These are phyloP conservation scores for Protosalanx chinensis DNA, from an alignment of 2,797 vertebrate genomes.

Conservation along the genomic window DNA sequence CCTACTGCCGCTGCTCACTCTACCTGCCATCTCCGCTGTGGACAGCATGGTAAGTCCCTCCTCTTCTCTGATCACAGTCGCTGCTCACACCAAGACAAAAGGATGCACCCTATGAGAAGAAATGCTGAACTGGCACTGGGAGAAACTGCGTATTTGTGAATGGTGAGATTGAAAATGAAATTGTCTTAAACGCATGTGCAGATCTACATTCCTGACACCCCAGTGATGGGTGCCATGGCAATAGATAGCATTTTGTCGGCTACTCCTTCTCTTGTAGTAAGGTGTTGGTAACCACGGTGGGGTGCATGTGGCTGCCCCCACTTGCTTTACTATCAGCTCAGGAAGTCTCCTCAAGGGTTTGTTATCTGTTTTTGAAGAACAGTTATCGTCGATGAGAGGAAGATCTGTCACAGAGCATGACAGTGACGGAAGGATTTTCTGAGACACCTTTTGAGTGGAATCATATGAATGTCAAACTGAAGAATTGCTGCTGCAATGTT, in stretches of 20 bases:
- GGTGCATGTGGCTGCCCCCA: slow-evolving; percentile 20
- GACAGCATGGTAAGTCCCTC: slow-evolving; percentile 59
- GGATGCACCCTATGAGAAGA: slow-evolving; percentile 39
- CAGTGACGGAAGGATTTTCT: slow-evolving; percentile 17
- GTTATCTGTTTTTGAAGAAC: slow-evolving; percentile 19
- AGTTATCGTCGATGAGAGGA: slow-evolving; percentile 23
- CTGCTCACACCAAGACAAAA: slow-evolving; percentile 57
- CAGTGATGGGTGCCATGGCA: slow-evolving; percentile 48
- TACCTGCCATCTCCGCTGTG: slow-evolving; percentile 51
- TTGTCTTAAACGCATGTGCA: slow-evolving; percentile 42
- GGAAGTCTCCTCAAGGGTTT: slow-evolving; percentile 29
- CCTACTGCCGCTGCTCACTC: slow-evolving; percentile 54
- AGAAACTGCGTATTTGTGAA: slow-evolving; percentile 54
- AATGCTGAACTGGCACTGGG: slow-evolving; percentile 35
- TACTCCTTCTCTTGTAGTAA: slow-evolving; percentile 37
- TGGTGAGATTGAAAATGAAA: slow-evolving; percentile 47
- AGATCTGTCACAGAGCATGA: slow-evolving; percentile 45
- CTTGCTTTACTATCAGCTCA: not conserved
- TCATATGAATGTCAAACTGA: slow-evolving; percentile 17
- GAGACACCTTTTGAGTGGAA: slow-evolving; percentile 4
- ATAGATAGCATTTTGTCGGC: slow-evolving; percentile 44
- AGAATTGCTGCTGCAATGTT: slow-evolving; percentile 8
- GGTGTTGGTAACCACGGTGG: slow-evolving; percentile 32
- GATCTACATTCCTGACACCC: slow-evolving; percentile 58
- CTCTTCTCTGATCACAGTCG: slow-evolving; percentile 52